A percentile compares a stretch with the other conserved stretches of the same genome.
phyloP scores from a whole-genome alignment of 2,113 vertebrate species.

The Erythrocercus mccallii region DNA sequence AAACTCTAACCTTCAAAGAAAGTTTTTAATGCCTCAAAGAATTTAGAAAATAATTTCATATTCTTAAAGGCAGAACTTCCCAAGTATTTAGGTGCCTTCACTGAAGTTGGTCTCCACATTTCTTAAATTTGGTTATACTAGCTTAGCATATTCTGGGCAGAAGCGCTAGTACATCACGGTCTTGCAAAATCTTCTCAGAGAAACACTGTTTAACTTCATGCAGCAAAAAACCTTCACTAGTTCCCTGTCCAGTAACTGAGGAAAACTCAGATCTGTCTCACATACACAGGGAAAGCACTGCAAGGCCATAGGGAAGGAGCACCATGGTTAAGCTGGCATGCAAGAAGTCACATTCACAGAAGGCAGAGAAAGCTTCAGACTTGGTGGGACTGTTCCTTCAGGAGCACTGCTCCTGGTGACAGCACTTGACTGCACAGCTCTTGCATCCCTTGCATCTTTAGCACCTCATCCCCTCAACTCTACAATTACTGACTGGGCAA shows the following conservation, averaged over 20 bases:
- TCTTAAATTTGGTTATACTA: not conserved
- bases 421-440: not conserved
- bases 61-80: not conserved
- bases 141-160: not conserved
- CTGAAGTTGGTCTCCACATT: not conserved
- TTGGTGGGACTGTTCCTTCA: not conserved
- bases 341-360: not conserved
- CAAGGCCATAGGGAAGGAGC: not conserved
- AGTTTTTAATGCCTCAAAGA: not conserved
- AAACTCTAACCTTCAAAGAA: not conserved
- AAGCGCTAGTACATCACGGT: not conserved
- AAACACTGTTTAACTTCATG: not conserved
- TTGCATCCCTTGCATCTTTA: not conserved
- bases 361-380: not conserved
- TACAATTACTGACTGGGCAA: not conserved
- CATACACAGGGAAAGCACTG: not conserved
- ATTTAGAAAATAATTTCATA: not conserved
- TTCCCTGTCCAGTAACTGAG: not conserved
- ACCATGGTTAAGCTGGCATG: not conserved
- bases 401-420: not conserved
- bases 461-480: not conserved
- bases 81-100: not conserved
- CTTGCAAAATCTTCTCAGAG: not conserved
- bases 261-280: not conserved
- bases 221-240: not conserved